Evolutionary conservation across 1,140 invertebrate species (phyloP).

Genomic region (Micrasema minimum): DNA sequence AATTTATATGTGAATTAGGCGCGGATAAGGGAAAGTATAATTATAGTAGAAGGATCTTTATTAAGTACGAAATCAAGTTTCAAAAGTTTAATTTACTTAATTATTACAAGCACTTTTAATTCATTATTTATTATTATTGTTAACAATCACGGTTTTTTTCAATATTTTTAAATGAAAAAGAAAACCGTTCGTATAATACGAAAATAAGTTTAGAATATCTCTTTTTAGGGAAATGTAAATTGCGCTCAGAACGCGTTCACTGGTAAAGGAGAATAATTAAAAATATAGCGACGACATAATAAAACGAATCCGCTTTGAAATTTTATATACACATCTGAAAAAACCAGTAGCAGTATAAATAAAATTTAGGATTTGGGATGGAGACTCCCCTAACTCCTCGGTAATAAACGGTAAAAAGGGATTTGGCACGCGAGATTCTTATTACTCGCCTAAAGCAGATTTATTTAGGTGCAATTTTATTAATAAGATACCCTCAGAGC

Average conservation of each 20-base stretch:
- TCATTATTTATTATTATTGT: too few relatives aligned
- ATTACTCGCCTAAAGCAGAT: slow-evolving; percentile 43
- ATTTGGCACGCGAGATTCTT: slow-evolving; percentile 44
- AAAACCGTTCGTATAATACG: too few relatives aligned
- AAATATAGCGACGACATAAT: slow-evolving; percentile 40
- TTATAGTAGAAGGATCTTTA: too few relatives aligned
- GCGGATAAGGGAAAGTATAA: too few relatives aligned
- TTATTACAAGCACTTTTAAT: too few relatives aligned
- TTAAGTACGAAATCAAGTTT: too few relatives aligned
- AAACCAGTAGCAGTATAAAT: slow-evolving; percentile 50
- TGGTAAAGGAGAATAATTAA: slow-evolving; percentile 31
- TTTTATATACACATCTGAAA: slow-evolving; percentile 42
- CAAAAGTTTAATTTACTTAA: too few relatives aligned
- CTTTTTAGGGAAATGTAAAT: not conserved
- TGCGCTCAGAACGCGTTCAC: slow-evolving; percentile 15
- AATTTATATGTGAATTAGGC: too few relatives aligned
- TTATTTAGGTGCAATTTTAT: slow-evolving; percentile 53
- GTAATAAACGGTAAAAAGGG: slow-evolving; percentile 52
- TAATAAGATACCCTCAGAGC: slow-evolving; percentile 46
- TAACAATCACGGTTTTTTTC: too few relatives aligned
- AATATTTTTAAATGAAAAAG: too few relatives aligned
- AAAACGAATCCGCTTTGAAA: slow-evolving; percentile 36
- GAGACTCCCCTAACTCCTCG: slow-evolving; percentile 6
- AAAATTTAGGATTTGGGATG: slow-evolving; percentile 50
- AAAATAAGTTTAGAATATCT: too few relatives aligned